Conservation (phyloP, 2,888 invertebrate genomes). For the Palloptera scutellata region DNA sequence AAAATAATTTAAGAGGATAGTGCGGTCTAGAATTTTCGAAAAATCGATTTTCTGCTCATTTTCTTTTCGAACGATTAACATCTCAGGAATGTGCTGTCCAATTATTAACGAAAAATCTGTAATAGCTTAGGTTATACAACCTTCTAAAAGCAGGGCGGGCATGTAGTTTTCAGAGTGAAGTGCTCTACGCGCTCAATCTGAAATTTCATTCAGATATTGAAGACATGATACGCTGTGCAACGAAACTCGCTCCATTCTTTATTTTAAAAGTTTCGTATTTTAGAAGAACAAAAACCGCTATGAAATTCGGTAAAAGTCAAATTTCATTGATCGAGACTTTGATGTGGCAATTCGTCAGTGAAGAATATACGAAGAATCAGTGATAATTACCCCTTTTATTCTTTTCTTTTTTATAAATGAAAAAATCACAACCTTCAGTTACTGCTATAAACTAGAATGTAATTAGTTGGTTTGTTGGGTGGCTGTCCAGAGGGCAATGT, state of each 20-base stretch:
- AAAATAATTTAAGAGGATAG: too few species aligned
- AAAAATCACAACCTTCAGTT: too few species aligned
- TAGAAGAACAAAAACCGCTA: not conserved
- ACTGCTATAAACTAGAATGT: too few species aligned
- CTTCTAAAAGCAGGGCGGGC: not conserved
- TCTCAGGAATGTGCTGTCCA: too few species aligned
- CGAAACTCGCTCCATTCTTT: not conserved
- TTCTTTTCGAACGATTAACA: too few species aligned
- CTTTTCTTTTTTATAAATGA: too few species aligned
- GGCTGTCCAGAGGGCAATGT: too few species aligned
- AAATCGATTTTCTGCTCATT: not conserved
- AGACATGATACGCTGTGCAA: not conserved
- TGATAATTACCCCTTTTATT: too few species aligned
- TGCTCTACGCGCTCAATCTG: not conserved
- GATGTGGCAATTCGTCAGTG: too few species aligned
- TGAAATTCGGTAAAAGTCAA: not conserved
- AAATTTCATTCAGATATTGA: not conserved
- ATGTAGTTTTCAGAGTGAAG: not conserved
- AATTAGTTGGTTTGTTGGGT: too few species aligned
- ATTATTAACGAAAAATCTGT: not conserved
- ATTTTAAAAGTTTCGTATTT: not conserved
- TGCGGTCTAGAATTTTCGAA: not conserved
- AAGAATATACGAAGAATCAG: too few species aligned
- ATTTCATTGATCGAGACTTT: too few species aligned
- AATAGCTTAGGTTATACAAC: not conserved